Conservation (phyloP, 2,113 vertebrate genomes). For the Sturnus vulgaris region DNA sequence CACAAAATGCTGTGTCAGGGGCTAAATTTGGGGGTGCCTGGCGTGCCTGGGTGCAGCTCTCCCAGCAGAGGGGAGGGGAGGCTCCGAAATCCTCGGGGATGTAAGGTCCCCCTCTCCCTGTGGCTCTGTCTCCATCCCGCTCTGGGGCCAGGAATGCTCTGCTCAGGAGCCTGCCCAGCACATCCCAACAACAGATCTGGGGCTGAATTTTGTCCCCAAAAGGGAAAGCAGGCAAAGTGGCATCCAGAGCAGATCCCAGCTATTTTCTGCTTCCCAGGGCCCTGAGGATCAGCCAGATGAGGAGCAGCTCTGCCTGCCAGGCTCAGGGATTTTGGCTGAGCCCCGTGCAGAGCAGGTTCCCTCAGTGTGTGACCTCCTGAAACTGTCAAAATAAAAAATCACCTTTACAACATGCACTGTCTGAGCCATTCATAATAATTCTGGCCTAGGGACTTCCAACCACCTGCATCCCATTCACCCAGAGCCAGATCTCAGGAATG, state of each 20-base stretch:
- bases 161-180: neutral
- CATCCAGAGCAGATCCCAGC: neutral
- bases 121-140: neutral
- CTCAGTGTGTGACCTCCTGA: neutral
- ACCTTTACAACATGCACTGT: neutral
- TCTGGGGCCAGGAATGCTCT: neutral
- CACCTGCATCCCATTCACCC: neutral
- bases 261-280: neutral
- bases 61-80: neutral
- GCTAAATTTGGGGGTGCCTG: constrained; percentile 37
- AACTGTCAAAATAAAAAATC: neutral
- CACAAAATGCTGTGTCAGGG: constrained; percentile 41
- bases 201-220: neutral
- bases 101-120: neutral
- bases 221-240: neutral
- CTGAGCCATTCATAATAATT: neutral
- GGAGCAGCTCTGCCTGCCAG: neutral
- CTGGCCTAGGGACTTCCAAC: neutral
- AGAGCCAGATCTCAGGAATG: neutral
- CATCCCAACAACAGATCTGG: neutral
- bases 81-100: neutral
- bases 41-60: neutral
- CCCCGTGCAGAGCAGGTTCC: neutral
- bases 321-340: neutral
- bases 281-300: neutral